Conservation (phyloP, 1,140 invertebrate genomes). For the Cardiocondyla obscurior region DNA sequence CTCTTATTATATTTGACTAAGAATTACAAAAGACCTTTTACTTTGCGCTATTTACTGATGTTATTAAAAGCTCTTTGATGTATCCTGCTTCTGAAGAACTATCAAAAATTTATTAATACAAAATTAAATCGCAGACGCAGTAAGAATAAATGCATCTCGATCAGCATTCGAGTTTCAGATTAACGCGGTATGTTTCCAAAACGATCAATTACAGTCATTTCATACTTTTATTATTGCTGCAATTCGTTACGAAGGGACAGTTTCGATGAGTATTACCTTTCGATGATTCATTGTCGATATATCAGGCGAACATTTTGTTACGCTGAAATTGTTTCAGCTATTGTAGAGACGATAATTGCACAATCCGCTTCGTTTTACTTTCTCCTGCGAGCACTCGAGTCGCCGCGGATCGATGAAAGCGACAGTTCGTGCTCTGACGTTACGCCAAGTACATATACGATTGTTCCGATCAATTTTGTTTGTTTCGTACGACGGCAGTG, state of each 20-base stretch:
- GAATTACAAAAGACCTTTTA: background rate
- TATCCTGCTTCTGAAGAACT: background rate
- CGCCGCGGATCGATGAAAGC: constrained; percentile 62
- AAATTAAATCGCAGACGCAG: background rate
- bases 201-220: background rate
- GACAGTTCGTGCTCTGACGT: constrained; percentile 59
- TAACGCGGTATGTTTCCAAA: background rate
- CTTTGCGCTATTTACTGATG: background rate
- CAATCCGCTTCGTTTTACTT: constrained; percentile 68
- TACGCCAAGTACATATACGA: constrained; percentile 1
- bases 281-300: background rate
- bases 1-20: background rate
- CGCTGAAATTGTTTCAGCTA: constrained; percentile 44
- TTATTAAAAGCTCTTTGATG: background rate
- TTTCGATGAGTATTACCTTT: too few relatives aligned
- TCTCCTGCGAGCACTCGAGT: constrained; percentile 53
- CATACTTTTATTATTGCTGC: background rate
- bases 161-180: background rate
- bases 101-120: background rate
- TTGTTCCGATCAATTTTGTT: constrained; percentile 16
- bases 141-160: background rate
- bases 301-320: background rate
- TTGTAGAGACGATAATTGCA: constrained; percentile 62
- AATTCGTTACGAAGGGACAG: too few relatives aligned
- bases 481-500: background rate